phyloP scores from a whole-genome alignment of 2,797 vertebrate species.

The Pygocentrus nattereri region DNA sequence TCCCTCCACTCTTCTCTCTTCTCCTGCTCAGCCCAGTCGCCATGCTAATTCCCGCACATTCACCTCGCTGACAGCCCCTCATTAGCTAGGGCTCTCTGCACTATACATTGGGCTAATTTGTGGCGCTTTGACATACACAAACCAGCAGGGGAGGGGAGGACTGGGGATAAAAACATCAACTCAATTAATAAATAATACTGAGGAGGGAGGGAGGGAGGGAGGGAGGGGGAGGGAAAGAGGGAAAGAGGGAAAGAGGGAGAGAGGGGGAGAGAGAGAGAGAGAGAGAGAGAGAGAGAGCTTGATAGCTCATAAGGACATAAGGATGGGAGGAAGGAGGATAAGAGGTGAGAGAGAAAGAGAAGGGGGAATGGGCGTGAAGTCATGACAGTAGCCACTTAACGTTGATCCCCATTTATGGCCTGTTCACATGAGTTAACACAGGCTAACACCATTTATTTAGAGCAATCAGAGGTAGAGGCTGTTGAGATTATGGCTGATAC shows the following conservation, averaged over 20 bases:
- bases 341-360: conserved; percentile 12
- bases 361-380: conserved; percentile 50
- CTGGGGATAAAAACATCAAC: conserved; percentile 62
- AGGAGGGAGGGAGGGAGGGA: conserved; percentile 9
- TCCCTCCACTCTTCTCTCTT: conserved; percentile 18
- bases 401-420: conserved; percentile 61
- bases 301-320: too few relatives aligned
- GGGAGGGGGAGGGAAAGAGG: conserved; percentile 14
- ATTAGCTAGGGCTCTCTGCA: conserved; percentile 80
- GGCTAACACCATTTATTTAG: conserved; percentile 55
- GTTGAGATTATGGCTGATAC: conserved; percentile 16
- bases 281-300: conserved; percentile 30
- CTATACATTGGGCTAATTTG: conserved; percentile 84
- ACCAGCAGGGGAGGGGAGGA: conserved; percentile 72
- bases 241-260: conserved; percentile 30
- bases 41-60: conserved; percentile 82
- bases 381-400: conserved; percentile 58
- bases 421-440: conserved; percentile 57
- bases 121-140: conserved; percentile 82
- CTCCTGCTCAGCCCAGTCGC: conserved; percentile 56
- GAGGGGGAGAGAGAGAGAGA: conserved; percentile 10
- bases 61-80: conserved; percentile 80
- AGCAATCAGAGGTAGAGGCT: conserved; percentile 33
- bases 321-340: conserved; percentile 10
- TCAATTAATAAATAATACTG: conserved; percentile 68